Percentiles rank a stretch among this genome's conserved stretches.
These are phyloP conservation scores for Sipha maydis DNA, from an alignment of 2,888 invertebrate genomes.

Conservation along the genomic window DNA sequence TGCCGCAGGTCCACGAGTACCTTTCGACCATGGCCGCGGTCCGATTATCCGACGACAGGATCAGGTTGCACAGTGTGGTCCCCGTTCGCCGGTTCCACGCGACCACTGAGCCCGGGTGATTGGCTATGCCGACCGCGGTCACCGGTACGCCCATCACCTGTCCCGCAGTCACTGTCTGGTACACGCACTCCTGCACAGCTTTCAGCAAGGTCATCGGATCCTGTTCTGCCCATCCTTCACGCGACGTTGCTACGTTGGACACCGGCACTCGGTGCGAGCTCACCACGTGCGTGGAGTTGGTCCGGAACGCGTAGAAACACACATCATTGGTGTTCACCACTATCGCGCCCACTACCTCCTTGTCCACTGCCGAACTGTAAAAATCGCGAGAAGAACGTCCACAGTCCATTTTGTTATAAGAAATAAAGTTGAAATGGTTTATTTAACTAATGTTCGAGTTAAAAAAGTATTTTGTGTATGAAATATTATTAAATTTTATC, in stretches of 20 bases:
- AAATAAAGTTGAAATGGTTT: no score
- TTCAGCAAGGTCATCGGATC: conserved; percentile 87
- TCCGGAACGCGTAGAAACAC: conserved; percentile 75
- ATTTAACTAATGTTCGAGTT: no score
- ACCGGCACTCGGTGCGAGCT: conserved; percentile 77
- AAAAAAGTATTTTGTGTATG: no score
- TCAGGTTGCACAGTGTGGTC: conserved; percentile 91
- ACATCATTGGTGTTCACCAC: conserved; percentile 8
- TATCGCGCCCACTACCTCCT: conserved; percentile 13
- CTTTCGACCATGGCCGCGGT: not conserved
- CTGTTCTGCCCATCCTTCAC: conserved; percentile 96
- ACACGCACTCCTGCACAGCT: conserved; percentile 71
- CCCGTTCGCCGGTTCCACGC: conserved; percentile 93
- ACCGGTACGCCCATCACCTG: conserved; percentile 70
- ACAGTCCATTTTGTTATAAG: no score
- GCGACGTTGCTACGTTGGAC: conserved; percentile 77
- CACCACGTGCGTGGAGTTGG: conserved; percentile 77
- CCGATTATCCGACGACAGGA: conserved; percentile 67
- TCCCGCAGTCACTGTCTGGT: conserved; percentile 68
- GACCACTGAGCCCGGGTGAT: conserved; percentile 95
- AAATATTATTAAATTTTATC: no score
- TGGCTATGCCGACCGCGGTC: conserved; percentile 88
- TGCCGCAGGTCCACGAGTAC: not conserved
- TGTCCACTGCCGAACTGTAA: no score
- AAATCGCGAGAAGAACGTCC: no score